Evolutionary conservation across 2,888 invertebrate species (phyloP), one percentile per base, ranked within the genome.

Genomic region (Luperina nickerlii): DNA sequence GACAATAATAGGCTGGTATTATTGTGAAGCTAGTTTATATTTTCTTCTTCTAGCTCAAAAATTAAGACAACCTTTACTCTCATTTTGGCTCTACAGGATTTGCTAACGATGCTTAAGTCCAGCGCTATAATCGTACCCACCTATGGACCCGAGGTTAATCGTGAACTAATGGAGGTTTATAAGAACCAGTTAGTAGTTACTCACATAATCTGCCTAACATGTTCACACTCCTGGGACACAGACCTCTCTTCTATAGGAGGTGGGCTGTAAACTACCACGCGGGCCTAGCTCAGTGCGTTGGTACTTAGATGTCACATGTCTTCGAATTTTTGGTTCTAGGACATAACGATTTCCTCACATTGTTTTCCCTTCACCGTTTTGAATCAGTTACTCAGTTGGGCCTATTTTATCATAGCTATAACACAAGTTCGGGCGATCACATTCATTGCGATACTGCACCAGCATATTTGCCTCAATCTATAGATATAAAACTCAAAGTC

Each of bases 371-470:
- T 15, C 48, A 48, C 4, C 48, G 13, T 48, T 13, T 4, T 48
- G 13, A 69, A 13, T 69, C 15, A 18, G 24, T 70, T 70, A 54
- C 32, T 32, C 15, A 11, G 3, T 45, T 60, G 5, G 8, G 8
- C 18, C 24, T 0, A 45, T 13, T 71, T 27, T 45, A 45, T 27
- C 18, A 57, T 20, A 38, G 11, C 38, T 20, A 20, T 48, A 45
- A 54, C 5, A 45, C 38, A 67, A 1, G 60, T 38, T 74, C 11
- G 32, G 18, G 9, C 38, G 51, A 11, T 27, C 32, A 54, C 42
- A 71, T 51, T 18, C 15, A 82, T 62, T 77, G 38, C 67, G 42
- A 54, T 57, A 82, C 54, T 48, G 62, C 38, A 71, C 24, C 45
- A 75, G 27, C 45, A 45, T 45, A 45, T 45, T 45, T 11, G 11